Conservation (phyloP, 2,113 vertebrate species). For the Meriones unguiculatus region DNA sequence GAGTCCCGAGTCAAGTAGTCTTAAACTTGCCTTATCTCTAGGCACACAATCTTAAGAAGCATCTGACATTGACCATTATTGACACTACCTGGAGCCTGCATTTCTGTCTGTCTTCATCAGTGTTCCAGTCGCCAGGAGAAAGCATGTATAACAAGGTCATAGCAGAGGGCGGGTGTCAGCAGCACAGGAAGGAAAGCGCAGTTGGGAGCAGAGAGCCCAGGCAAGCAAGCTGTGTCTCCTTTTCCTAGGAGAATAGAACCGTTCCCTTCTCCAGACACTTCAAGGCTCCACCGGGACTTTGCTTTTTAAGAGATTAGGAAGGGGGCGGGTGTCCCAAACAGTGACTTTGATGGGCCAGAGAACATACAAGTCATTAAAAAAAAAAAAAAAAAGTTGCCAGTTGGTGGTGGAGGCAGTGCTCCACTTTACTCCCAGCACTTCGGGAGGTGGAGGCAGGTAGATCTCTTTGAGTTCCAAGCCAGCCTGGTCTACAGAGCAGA, state of each 20-base stretch:
- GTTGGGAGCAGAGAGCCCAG: background rate
- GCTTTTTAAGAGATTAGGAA: constrained; percentile 62
- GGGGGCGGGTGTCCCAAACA: background rate
- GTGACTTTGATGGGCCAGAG: background rate
- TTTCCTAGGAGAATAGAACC: constrained; percentile 73
- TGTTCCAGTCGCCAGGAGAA: background rate
- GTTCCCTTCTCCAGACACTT: constrained; percentile 60
- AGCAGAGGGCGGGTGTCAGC: background rate
- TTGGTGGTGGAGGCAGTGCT: no score
- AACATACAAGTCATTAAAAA: background rate
- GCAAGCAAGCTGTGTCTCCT: constrained; percentile 41
- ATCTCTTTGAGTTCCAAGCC: background rate
- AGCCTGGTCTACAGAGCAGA: background rate
- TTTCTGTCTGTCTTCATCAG: background rate
- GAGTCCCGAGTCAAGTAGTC: background rate
- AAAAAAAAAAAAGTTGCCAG: background rate
- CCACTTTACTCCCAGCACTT: background rate
- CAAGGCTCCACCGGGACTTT: constrained; percentile 68
- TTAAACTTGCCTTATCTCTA: background rate
- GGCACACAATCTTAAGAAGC: background rate
- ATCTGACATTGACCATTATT: fast-evolving
- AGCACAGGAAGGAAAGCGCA: no score
- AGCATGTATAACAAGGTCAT: constrained; percentile 18
- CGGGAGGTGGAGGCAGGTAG: background rate
- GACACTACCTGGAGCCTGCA: background rate